Evolutionary conservation across 2,888 invertebrate genomes (phyloP), one percentile per base, ranked within the genome.

Genomic region (Chrysolina haemoptera): DNA sequence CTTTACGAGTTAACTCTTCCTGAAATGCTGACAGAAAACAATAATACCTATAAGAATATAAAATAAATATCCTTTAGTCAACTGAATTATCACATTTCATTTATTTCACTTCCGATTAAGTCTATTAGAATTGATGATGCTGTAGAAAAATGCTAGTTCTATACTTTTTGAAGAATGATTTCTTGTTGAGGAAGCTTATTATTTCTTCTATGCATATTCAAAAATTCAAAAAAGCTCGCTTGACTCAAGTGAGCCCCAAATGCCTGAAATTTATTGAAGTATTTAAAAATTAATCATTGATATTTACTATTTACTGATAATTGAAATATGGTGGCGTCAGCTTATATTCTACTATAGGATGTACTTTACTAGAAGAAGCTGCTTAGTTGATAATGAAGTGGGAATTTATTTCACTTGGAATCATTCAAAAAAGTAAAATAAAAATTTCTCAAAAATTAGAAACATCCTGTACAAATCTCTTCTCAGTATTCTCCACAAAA

Each of bases 401-500:
- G 53, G 35, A 59, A 35, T 14, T 59, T n/a, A 16, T 16, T 50
- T 50, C 18, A 16, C n/a, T n/a, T 46, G n/a, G n/a, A 46, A 46
- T 46, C 46, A 14, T 46, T 46, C 46, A 14, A 12, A 46, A 46
- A 50, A 16, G 16, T n/a, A 9, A 16, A 59, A 59, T 59, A 27
- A 27, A 14, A 59, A 59, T 59, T 59, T 12, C 20, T 53, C 20
- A 2, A 64, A 43, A 20, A 14, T 22, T 22, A 46, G 43, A 65
- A 65, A 65, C 22, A 46, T 48, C 48, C 16, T 43, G 14, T 35
- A 50, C 27, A 35, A 20, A 65, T 53, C 53, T 40, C 48, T 22
- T 41, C 20, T 67, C 20, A 43, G 6, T 18, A 67, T 69, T 73
- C 59, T 64, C 71, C 48, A 73, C 68, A 76, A 35, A 62, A 73